Evolutionary conservation across 2,797 vertebrate species (phyloP), one percentile per base, ranked within the genome.

Genomic region (Avahi laniger): DNA sequence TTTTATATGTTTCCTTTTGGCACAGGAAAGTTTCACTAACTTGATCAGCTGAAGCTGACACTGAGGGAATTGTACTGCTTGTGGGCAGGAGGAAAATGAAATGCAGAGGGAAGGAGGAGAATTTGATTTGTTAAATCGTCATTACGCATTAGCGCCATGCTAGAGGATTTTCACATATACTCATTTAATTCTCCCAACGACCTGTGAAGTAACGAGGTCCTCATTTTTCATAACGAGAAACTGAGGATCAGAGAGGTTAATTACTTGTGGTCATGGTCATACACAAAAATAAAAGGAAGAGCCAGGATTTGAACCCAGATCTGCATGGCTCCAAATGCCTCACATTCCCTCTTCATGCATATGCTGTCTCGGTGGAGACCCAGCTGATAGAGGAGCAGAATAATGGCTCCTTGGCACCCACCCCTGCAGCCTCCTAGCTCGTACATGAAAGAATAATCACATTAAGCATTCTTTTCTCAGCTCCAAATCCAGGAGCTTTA

Each of bases 221-320:
- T 28, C 50, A 72, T 61, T 38, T 94, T 95, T 86, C 69, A 94
- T 38, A 73, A 85, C 38, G 33, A 89, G 43, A 84, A 94, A 81
- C 22, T 15, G 57, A 95, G 80, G 52, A 78, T 59, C 67, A 88
- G 80, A 97, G 73, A 97, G 54, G 61, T 73, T 80, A 91, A 78
- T 96, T 85, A 89, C 52, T 26, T 82, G 52, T 70, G 65, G 61
- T 41, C 30, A 43, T 57, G 54, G 63, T 17, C 61, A 72, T 28
- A 69, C 59, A 83, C 5, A 48, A 76, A 91, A 89, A 80, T 75
- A 41, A 90, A 84, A 92, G 26, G 41, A 85, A 87, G 61, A 94
- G 35, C 1, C 17, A 79, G 35, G 11, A 85, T 65, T 81, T 81
- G 86, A 96, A 94, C 22, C 76, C 75, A 91, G 33, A 17, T 70